Conservation (phyloP, 2,797 vertebrate species). For the Serranus cabrilla region DNA sequence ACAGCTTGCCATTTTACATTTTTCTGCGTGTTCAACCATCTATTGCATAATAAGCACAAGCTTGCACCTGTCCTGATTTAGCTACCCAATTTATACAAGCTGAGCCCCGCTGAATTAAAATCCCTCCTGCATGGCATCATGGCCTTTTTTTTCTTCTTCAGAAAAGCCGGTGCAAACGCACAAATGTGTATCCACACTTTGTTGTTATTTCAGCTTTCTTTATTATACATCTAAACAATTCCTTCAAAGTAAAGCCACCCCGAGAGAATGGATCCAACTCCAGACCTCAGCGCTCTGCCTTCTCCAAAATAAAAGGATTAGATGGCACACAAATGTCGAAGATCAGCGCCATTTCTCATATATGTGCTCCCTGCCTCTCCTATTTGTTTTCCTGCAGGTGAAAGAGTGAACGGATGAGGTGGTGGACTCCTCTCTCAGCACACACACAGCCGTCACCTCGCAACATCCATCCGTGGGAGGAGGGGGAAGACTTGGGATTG, state of each 20-base stretch:
- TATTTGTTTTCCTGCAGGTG: slow-evolving; percentile 74
- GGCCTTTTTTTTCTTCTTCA: neutral
- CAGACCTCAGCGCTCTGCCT: slow-evolving; percentile 3
- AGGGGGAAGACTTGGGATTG: slow-evolving; percentile 75
- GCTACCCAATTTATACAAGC: neutral
- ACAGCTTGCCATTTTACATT: neutral
- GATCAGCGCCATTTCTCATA: slow-evolving; percentile 38
- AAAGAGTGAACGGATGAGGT: slow-evolving; percentile 81
- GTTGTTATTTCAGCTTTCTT: neutral
- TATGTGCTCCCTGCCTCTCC: slow-evolving; percentile 23
- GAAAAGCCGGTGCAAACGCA: neutral
- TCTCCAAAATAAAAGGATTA: slow-evolving; percentile 27
- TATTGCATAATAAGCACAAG: neutral
- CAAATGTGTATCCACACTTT: neutral
- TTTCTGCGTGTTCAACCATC: slow-evolving; percentile 2
- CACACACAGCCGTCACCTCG: slow-evolving; percentile 74
- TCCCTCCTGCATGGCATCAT: neutral
- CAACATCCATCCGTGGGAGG: slow-evolving; percentile 67
- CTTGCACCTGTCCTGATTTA: neutral
- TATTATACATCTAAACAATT: neutral
- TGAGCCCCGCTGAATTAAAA: neutral
- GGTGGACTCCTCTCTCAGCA: slow-evolving; percentile 70
- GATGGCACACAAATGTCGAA: slow-evolving; percentile 18
- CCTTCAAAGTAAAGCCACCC: slow-evolving; percentile 4
- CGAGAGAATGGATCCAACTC: neutral